phyloP scores from a whole-genome alignment of 1,140 invertebrate genomes.

The Penaeus indicus region DNA sequence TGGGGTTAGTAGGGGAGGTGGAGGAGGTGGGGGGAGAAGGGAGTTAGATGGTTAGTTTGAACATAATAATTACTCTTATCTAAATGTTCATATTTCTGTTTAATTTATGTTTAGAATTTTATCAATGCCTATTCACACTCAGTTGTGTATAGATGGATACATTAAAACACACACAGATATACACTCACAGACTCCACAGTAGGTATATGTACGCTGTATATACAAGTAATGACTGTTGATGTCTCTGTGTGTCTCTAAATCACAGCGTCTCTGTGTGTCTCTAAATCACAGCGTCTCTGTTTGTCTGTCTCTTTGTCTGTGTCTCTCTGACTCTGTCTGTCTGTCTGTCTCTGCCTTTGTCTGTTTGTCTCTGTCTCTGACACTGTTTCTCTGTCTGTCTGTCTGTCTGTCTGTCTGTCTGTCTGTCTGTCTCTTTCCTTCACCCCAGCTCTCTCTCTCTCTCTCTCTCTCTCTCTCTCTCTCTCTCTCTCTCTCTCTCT shows the following conservation, averaged over 20 bases:
- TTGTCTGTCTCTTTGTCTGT: no score
- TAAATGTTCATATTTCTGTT: neutral
- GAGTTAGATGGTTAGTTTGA: neutral
- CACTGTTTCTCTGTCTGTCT: conserved; percentile 27
- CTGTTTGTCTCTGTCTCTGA: neutral
- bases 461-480: neutral
- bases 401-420: neutral
- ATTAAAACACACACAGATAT: neutral
- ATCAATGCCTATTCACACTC: neutral
- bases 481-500: neutral
- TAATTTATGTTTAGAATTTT: neutral
- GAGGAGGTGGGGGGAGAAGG: neutral
- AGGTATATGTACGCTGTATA: neutral
- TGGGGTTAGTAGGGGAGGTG: neutral
- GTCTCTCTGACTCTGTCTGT: no score
- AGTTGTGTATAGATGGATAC: neutral
- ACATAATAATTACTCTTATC: neutral
- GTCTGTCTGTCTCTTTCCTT: no score
- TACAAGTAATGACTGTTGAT: neutral
- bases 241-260: neutral
- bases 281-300: no score
- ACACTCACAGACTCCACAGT: neutral
- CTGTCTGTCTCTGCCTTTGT: neutral
- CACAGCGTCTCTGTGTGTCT: no score
- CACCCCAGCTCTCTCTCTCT: no score